These are phyloP conservation scores for Excalfactoria chinensis DNA, from an alignment of 2,113 vertebrate species.

Conservation along the genomic window DNA sequence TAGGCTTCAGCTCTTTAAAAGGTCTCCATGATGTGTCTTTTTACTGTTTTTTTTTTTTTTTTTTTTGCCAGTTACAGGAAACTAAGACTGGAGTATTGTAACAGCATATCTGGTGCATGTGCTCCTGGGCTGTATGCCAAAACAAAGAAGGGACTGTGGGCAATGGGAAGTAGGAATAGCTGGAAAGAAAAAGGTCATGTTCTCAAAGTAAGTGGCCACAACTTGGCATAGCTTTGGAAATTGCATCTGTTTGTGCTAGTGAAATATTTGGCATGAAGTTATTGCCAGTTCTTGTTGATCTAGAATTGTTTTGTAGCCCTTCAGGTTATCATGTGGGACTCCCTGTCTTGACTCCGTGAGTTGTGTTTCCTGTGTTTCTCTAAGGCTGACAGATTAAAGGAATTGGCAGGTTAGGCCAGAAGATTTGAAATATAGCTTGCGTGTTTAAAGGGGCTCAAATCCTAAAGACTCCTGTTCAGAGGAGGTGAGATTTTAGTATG, in stretches of 20 bases:
- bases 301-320: background rate
- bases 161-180: background rate
- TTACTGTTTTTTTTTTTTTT: background rate
- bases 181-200: slow-evolving; percentile 13
- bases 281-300: background rate
- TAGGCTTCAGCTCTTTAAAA: slow-evolving; percentile 9
- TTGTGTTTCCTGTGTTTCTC: slow-evolving; percentile 13
- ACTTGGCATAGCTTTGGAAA: slow-evolving; percentile 6
- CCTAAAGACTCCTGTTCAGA: background rate
- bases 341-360: background rate
- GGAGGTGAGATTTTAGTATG: background rate
- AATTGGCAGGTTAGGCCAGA: background rate
- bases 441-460: background rate
- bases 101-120: background rate
- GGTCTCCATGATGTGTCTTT: background rate
- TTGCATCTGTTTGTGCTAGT: background rate
- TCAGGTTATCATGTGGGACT: background rate
- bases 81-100: background rate
- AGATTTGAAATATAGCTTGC: background rate
- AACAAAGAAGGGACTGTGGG: background rate
- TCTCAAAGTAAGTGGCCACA: slow-evolving; percentile 23
- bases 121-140: background rate
- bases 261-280: background rate
- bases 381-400: background rate
- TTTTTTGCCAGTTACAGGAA: slow-evolving; percentile 17